Conservation (phyloP, 2,888 invertebrate species). For the Macrosiphum euphorbiae region DNA sequence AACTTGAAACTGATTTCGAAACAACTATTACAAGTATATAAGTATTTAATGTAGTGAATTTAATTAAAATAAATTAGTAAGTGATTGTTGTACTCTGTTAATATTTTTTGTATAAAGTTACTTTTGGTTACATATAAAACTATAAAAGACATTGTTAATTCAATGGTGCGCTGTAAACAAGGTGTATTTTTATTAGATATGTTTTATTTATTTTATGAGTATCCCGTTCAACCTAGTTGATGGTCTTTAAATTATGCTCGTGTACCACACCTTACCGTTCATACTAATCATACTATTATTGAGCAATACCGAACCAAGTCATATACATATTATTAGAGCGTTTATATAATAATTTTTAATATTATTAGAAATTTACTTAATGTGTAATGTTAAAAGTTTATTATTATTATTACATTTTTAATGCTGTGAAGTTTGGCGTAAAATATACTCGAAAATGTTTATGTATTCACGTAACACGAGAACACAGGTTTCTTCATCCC, state of each 20-base stretch:
- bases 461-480: constrained; percentile 54
- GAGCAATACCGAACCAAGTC: background rate
- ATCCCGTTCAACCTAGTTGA: no score
- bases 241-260: background rate
- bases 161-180: background rate
- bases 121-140: background rate
- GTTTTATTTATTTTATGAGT: background rate
- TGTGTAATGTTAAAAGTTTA: background rate
- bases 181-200: background rate
- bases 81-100: background rate
- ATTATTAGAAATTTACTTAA: background rate
- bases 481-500: constrained; percentile 44
- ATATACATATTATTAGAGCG: background rate
- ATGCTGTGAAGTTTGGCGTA: constrained; percentile 21
- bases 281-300: background rate
- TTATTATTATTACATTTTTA: background rate
- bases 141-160: background rate
- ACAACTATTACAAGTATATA: constrained; percentile 9
- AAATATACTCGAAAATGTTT: constrained; percentile 50
- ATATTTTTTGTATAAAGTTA: background rate
- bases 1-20: background rate
- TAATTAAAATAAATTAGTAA: constrained; percentile 15
- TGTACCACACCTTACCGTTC: background rate
- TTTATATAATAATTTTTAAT: background rate
- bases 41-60: background rate